Conservation (phyloP, 2,113 vertebrate species). For the Trogon melanurus region DNA sequence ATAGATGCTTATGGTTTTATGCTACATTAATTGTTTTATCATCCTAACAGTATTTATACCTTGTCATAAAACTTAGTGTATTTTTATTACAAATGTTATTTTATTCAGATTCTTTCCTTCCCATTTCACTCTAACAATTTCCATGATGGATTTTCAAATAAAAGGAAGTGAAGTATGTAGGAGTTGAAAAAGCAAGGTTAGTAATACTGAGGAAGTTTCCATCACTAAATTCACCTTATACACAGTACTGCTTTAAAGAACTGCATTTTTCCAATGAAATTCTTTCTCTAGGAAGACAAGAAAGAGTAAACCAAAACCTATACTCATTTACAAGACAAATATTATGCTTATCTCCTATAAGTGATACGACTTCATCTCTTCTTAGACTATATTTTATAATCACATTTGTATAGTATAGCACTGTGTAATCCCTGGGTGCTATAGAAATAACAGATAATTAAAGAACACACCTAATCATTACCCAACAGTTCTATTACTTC, state of each 20-base stretch:
- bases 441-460: background rate
- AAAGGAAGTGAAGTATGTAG: background rate
- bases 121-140: background rate
- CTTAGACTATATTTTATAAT: background rate
- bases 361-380: background rate
- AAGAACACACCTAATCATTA: rapidly evolving
- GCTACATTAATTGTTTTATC: background rate
- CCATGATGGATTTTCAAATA: background rate
- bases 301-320: background rate
- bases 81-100: background rate
- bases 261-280: background rate
- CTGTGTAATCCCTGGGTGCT: background rate
- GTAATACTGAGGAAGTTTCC: background rate
- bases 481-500: background rate
- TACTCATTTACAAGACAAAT: background rate
- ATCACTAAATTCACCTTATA: background rate
- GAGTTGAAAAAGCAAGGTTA: background rate
- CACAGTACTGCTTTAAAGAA: background rate
- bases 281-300: background rate
- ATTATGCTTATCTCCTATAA: background rate
- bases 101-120: background rate
- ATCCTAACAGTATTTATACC: background rate
- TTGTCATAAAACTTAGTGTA: background rate
- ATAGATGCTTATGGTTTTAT: background rate
- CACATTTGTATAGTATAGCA: background rate